Conservation (phyloP, 2,888 invertebrate genomes). For the Agrotis puta region DNA sequence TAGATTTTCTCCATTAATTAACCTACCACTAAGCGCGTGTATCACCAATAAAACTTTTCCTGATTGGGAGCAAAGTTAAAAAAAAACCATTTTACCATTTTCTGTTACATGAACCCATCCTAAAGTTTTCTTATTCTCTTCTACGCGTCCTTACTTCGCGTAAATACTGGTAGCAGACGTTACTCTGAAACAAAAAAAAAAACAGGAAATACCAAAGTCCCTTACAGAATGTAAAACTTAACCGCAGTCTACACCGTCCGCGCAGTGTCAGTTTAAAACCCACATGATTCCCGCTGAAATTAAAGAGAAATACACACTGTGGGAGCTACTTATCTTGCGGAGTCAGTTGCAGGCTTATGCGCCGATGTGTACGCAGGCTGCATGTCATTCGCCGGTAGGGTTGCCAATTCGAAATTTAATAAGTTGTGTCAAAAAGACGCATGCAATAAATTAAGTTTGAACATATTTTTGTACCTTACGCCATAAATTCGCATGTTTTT, state of each 20-base stretch:
- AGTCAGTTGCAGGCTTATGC: slow-evolving; percentile 46
- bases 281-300: slow-evolving; percentile 36
- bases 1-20: background rate
- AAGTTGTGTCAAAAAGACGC: background rate
- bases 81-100: background rate
- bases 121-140: background rate
- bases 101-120: background rate
- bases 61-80: too few relatives aligned
- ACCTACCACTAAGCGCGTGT: background rate
- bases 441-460: too few relatives aligned
- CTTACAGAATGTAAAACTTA: background rate
- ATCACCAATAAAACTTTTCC: background rate
- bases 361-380: slow-evolving; percentile 18
- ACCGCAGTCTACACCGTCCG: slow-evolving; percentile 10
- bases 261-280: slow-evolving; percentile 30
- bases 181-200: background rate
- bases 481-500: too few relatives aligned
- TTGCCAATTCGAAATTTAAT: background rate
- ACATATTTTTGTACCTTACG: background rate
- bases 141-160: too few relatives aligned
- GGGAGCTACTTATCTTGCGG: slow-evolving; percentile 48
- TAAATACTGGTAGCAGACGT: background rate
- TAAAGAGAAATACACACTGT: slow-evolving; percentile 47
- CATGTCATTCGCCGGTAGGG: slow-evolving; percentile 32
- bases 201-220: background rate